Evolutionary conservation across 2,888 invertebrate genomes (phyloP), one percentile per base, ranked within the genome.

Genomic region (Andrena praecox): DNA sequence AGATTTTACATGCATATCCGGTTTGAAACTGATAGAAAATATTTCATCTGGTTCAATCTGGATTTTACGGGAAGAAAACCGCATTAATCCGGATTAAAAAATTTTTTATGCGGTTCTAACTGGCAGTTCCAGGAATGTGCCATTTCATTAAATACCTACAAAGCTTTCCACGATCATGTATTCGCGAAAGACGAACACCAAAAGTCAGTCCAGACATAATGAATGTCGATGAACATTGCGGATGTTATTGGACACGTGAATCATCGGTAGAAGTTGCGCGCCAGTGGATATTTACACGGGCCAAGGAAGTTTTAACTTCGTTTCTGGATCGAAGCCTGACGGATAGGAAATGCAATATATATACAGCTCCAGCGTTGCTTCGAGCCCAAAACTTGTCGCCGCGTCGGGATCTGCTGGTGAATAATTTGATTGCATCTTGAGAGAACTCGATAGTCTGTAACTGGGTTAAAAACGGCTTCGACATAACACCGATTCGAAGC

Each of bases 301-400:
- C 52, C 35, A 20, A 33, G n/a, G 16, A 59, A 66, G 59, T 52
- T 52, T 77, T 76, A 79, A 79, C 71, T 52, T 77, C 16, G 56
- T 79, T 56, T 24, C 48, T 52, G 27, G 4, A 20, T 20, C 16
- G 68, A 60, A 78, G 20, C 66, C 35, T 6, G 16, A 7, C 33
- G n/a, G 66, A 6, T 33, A 54, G 52, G 69, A 31, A 42, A 42
- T 6, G 48, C 52, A 78, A 50, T 48, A 42, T 27, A 16, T 42
- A 16, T 35, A 42, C 12, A 12, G 12, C 12, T 42, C 12, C 12
- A 31, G n/a, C 27, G 64, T 42, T 42, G 63, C 56, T 33, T 27
- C 31, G 64, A 68, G 24, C 63, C 20, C 8, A 48, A 72, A 80
- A 80, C 80, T 79, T 72, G 71, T 72, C 79, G 31, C 62, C 35